Evolutionary conservation across 2,797 vertebrate genomes (phyloP), one percentile per base, ranked within the genome.

Genomic region (Eremophila alpestris): DNA sequence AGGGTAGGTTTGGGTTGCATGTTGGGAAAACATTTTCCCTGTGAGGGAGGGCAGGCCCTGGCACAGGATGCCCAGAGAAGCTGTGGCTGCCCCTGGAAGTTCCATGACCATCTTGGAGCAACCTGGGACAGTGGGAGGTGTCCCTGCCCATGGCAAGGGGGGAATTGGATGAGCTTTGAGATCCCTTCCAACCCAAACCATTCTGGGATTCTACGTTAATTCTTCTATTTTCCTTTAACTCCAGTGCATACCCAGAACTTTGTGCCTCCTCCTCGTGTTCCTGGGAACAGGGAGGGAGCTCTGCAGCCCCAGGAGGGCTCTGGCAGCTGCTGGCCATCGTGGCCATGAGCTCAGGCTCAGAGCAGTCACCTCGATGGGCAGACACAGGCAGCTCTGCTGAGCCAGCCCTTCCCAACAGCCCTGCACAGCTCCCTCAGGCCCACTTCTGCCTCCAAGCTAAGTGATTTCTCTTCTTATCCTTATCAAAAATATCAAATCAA

Each of bases 51-150:
- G 0, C 0, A 62, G 22, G 14, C 9, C 2, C 56, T 45, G n/a
- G 67, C 40, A 32, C n/a, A 54, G 27, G 36, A 2, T 52, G 24
- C 11, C 38, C 38, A 32, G 27, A 52, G 40, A 1, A 54, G 27
- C 40, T 62, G 56, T 12, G 48, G 11, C 27, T 45, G 22, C 17
- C 6, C 32, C 48, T 62, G 67, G 11, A 3, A 62, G 24, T 30
- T 2, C 69, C 59, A 40, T 19, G 4, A 9, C 34, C 59, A 30
- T 13, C 19, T 0, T 83, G 49, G 34, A 71, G 8, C 67, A 62
- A 0, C 19, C 9, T 71, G 49, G 69, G 20, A 7, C 1, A 6
- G 8, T 41, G 41, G 23, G 1, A 64, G 13, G 1, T 48, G 43
- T 41, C 24, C 34, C 34, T 30, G 49, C 16, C 29, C 34, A 7